Conservation (phyloP, 1,140 invertebrate species). For the Cydia fagiglandana region DNA sequence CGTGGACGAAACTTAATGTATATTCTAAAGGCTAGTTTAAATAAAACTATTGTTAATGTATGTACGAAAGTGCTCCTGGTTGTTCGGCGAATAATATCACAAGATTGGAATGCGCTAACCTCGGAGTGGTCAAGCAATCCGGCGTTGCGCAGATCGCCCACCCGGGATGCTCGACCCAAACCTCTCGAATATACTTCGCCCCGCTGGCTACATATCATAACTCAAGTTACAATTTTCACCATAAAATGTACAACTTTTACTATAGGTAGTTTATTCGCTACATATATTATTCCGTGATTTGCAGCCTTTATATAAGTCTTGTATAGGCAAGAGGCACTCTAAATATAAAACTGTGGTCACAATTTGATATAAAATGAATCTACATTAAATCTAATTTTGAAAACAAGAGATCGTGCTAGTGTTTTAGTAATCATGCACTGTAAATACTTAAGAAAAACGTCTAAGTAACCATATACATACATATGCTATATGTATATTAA, state of each 20-base stretch:
- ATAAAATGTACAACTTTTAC: conserved; percentile 73
- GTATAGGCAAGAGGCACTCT: conserved; percentile 81
- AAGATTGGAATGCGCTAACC: conserved; percentile 74
- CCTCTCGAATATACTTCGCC: background rate
- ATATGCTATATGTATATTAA: conserved; percentile 44
- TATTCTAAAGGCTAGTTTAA: conserved; percentile 58
- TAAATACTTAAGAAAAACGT: conserved; percentile 62
- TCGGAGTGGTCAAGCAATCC: conserved; percentile 41
- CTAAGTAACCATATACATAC: conserved; percentile 51
- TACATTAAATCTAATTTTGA: conserved; percentile 67
- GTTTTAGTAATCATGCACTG: conserved; percentile 63
- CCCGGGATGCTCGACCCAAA: background rate
- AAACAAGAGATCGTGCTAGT: conserved; percentile 69
- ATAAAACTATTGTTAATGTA: conserved; percentile 64
- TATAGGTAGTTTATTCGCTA: conserved; percentile 68
- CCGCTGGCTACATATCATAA: conserved; percentile 75
- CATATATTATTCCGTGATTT: conserved; percentile 79
- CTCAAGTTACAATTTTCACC: conserved; percentile 79
- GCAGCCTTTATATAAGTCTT: conserved; percentile 81
- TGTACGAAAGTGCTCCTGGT: conserved; percentile 62
- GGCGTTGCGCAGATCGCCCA: background rate
- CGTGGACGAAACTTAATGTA: conserved; percentile 59
- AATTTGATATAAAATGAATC: conserved; percentile 75
- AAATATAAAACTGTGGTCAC: conserved; percentile 80
- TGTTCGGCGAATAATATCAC: conserved; percentile 48